A percentile compares a stretch with the other conserved stretches of the same genome.
Evolutionary conservation across 2,797 vertebrate species (phyloP).

Genomic region (Pelobates cultripes): DNA sequence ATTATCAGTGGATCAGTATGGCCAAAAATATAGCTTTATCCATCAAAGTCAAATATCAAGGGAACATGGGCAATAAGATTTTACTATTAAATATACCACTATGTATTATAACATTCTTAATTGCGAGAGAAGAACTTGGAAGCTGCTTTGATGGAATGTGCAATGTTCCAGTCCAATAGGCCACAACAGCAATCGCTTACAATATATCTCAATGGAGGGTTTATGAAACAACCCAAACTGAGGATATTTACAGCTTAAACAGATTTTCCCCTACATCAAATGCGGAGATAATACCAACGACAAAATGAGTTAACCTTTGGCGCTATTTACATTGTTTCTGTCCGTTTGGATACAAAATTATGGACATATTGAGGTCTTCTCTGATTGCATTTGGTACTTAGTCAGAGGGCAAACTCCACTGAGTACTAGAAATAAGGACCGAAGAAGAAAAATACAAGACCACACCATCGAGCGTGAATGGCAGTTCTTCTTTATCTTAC

Average conservation of each 20-base stretch:
- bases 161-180: not conserved
- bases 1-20: not conserved
- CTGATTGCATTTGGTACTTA: not conserved
- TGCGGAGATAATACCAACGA: not conserved
- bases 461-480: not conserved
- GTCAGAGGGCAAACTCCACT: not conserved
- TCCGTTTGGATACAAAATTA: not conserved
- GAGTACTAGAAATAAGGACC: not conserved
- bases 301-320: not conserved
- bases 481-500: not conserved
- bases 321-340: not conserved
- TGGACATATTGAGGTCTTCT: not conserved
- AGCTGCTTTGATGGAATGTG: not conserved
- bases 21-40: not conserved
- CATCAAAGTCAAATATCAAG: not conserved
- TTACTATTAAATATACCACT: conserved; percentile 1
- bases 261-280: not conserved
- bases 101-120: not conserved
- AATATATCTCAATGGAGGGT: not conserved
- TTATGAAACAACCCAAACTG: not conserved
- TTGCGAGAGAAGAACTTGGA: not conserved
- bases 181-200: not conserved
- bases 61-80: not conserved
- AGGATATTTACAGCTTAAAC: too few species aligned
- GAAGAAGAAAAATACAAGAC: not conserved